Percentiles rank a stretch among this genome's conserved stretches.
Conservation (phyloP, 2,888 invertebrate genomes). For the Eutolmus rufibarbis region DNA sequence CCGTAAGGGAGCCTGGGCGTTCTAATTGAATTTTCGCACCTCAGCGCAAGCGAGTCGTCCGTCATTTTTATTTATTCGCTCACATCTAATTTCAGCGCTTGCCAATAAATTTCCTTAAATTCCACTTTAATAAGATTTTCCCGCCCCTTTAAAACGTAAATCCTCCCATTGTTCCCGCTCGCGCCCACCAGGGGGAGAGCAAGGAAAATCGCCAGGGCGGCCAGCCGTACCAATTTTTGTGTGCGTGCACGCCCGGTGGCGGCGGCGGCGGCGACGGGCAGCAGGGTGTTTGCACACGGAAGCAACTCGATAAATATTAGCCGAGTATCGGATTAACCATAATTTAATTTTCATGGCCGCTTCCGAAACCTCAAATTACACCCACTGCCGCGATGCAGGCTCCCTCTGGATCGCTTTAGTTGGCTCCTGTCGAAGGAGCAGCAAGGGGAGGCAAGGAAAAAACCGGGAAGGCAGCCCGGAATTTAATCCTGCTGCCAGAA, state of each 20-base stretch:
- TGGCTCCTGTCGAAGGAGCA: not conserved
- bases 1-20: not conserved
- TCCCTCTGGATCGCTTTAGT: not conserved
- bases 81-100: not conserved
- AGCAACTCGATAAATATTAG: slow-evolving; percentile 45
- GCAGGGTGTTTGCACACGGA: not conserved
- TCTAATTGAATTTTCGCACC: slow-evolving; percentile 44
- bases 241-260: not conserved
- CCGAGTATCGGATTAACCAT: slow-evolving; percentile 46
- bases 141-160: slow-evolving; percentile 32
- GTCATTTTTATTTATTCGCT: slow-evolving; percentile 25
- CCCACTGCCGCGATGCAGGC: slow-evolving; percentile 13
- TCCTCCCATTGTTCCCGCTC: slow-evolving; percentile 12
- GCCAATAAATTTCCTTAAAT: slow-evolving; percentile 36
- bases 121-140: slow-evolving; percentile 38
- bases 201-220: not conserved
- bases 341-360: slow-evolving; percentile 46
- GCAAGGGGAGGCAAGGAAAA: not conserved
- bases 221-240: not conserved
- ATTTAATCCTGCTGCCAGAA: not conserved
- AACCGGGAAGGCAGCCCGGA: not conserved
- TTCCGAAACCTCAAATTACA: slow-evolving; percentile 46
- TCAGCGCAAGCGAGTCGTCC: not conserved
- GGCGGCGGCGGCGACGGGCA: not conserved
- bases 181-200: not conserved